Evolutionary conservation across 2,888 invertebrate species (phyloP).

Genomic region (Epiblema foenella): DNA sequence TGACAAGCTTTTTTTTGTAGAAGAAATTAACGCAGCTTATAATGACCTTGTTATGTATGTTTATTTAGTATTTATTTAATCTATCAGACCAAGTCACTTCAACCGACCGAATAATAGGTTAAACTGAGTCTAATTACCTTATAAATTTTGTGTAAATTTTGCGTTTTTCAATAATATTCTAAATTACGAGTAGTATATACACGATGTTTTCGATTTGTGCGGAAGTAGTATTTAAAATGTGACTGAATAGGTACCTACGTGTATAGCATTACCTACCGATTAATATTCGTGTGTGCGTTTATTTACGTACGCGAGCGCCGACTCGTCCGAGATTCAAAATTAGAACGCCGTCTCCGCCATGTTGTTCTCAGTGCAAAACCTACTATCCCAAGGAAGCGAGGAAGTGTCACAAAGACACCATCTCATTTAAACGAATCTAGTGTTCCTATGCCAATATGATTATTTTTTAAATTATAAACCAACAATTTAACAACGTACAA

Average conservation of each 20-base stretch:
- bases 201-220: conserved; percentile 11
- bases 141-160: background rate
- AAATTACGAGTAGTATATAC: background rate
- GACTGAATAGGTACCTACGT: conserved; percentile 63
- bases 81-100: no score
- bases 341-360: conserved; percentile 84
- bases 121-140: no score
- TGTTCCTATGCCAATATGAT: background rate
- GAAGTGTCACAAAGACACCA: conserved; percentile 64
- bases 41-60: no score
- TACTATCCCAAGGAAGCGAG: conserved; percentile 73
- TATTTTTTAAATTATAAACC: background rate
- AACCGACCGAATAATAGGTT: no score
- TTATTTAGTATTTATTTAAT: no score
- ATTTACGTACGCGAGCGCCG: conserved; percentile 85
- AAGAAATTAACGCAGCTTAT: no score
- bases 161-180: background rate
- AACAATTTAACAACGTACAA: background rate
- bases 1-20: no score
- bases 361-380: conserved; percentile 83
- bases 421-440: background rate
- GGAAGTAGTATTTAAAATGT: conserved; percentile 30
- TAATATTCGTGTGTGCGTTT: conserved; percentile 84
- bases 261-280: conserved; percentile 76
- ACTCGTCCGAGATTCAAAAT: conserved; percentile 85